A percentile compares a stretch with the other conserved stretches of the same genome.
phyloP scores from a whole-genome alignment of 2,797 vertebrate genomes.

The Acanthurus leucopareius region DNA sequence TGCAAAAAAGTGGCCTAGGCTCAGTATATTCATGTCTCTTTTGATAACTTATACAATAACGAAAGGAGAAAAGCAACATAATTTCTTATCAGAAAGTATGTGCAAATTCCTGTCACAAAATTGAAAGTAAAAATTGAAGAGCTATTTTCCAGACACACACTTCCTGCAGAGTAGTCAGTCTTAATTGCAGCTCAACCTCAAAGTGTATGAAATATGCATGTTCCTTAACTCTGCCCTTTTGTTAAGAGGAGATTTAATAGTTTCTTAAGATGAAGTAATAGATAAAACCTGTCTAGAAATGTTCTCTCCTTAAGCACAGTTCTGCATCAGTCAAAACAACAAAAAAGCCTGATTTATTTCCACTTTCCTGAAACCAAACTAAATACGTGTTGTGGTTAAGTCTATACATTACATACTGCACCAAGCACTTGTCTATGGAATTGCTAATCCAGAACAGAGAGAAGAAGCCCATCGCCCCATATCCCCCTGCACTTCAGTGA shows the following conservation, averaged over 20 bases:
- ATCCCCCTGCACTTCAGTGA: slow-evolving; percentile 62
- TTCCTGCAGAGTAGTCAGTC: slow-evolving; percentile 13
- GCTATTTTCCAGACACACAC: neutral
- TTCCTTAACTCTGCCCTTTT: slow-evolving; percentile 30
- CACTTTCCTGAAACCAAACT: slow-evolving; percentile 38
- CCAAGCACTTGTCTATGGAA: slow-evolving; percentile 47
- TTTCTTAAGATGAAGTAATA: slow-evolving; percentile 43
- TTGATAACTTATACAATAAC: neutral
- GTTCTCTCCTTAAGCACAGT: slow-evolving; percentile 29
- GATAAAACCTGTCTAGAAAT: slow-evolving; percentile 30
- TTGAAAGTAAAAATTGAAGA: neutral
- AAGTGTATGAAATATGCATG: slow-evolving; percentile 3
- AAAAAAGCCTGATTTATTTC: slow-evolving; percentile 11
- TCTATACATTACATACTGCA: slow-evolving; percentile 32
- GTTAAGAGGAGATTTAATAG: slow-evolving; percentile 34
- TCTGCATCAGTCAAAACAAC: neutral
- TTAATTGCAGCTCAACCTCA: slow-evolving; percentile 27
- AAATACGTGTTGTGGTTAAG: slow-evolving; percentile 46
- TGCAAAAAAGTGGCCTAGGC: slow-evolving; percentile 11
- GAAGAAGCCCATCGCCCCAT: slow-evolving; percentile 31
- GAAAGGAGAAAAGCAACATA: neutral
- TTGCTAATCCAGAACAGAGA: slow-evolving; percentile 58
- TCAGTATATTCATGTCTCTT: neutral
- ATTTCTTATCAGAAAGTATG: neutral
- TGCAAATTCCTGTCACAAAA: slow-evolving; percentile 6